Evolutionary conservation across 2,797 vertebrate species (phyloP).

Genomic region (Allobates femoralis): DNA sequence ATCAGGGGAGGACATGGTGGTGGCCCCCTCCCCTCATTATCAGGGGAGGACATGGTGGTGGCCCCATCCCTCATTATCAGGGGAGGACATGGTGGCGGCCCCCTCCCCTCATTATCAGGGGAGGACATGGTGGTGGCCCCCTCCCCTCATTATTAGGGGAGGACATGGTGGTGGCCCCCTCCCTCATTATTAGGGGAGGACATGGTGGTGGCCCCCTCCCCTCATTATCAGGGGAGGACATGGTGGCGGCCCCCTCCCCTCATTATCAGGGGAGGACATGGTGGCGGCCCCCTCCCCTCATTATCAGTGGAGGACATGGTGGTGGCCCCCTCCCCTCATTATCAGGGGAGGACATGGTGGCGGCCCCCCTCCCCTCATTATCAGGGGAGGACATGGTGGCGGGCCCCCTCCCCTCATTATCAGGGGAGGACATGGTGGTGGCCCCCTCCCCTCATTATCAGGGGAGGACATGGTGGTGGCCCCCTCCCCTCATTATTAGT

Average conservation of each 20-base stretch:
- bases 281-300: neutral
- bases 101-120: neutral
- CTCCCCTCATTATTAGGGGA: neutral
- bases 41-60: neutral
- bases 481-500: neutral
- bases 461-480: neutral
- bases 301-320: neutral
- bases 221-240: neutral
- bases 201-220: neutral
- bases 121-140: neutral
- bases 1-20: neutral
- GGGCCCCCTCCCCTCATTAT: neutral
- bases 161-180: neutral
- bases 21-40: neutral
- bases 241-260: neutral
- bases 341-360: neutral
- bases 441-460: neutral
- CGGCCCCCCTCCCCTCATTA: neutral
- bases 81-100: neutral
- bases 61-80: neutral
- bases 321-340: neutral
- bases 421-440: neutral
- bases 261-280: neutral
- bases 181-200: neutral
- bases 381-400: neutral